Conservation (phyloP, 2,797 vertebrate species). For the Darevskia mixta region DNA sequence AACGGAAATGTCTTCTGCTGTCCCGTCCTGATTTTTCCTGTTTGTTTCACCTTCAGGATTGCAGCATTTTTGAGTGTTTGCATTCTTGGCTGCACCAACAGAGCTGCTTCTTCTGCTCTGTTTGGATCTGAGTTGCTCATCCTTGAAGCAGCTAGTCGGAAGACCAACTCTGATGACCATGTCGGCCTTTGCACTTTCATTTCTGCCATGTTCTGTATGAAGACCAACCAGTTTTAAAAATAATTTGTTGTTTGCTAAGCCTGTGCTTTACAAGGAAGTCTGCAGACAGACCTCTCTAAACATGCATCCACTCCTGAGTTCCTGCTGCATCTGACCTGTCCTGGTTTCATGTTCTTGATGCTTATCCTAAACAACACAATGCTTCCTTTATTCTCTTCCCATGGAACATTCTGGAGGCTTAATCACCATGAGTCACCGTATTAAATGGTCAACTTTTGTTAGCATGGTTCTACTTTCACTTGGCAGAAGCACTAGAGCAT, state of each 20-base stretch:
- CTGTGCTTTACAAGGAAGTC: slow-evolving; percentile 43
- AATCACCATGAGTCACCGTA: slow-evolving; percentile 59
- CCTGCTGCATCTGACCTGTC: slow-evolving; percentile 49
- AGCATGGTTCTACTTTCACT: slow-evolving; percentile 66
- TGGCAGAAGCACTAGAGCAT: slow-evolving; percentile 32
- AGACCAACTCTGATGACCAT: neutral
- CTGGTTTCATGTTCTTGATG: slow-evolving; percentile 51
- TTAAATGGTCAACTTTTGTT: slow-evolving; percentile 57
- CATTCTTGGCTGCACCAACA: neutral
- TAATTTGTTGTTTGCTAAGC: neutral
- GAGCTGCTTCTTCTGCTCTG: neutral
- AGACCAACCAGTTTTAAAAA: neutral
- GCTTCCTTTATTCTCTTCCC: slow-evolving; percentile 57
- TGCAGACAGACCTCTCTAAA: slow-evolving; percentile 47
- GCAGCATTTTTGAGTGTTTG: neutral
- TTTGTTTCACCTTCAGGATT: neutral
- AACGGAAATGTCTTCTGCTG: neutral
- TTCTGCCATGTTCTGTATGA: neutral
- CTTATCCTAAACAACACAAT: neutral
- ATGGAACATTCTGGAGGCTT: slow-evolving; percentile 37
- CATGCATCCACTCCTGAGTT: slow-evolving; percentile 39
- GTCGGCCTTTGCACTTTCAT: too few relatives aligned
- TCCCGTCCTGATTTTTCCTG: neutral
- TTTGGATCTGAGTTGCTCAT: neutral
- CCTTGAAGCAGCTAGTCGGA: neutral